Conservation (phyloP, 2,888 invertebrate species). For the Endomychus coccineus region DNA sequence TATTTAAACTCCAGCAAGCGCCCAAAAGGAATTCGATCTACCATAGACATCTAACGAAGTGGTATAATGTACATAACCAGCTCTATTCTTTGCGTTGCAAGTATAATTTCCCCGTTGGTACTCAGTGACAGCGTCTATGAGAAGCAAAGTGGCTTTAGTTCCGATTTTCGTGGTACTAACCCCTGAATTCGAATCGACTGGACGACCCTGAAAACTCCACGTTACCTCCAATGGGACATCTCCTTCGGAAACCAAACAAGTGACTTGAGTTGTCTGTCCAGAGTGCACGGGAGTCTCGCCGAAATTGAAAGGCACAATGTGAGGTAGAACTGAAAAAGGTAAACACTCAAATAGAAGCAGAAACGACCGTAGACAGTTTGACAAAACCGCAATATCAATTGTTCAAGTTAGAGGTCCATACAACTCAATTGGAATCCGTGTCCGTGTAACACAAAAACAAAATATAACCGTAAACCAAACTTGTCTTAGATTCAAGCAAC, state of each 20-base stretch:
- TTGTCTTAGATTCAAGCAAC: too few species aligned
- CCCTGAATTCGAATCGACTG: conserved; percentile 37
- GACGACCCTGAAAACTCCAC: conserved; percentile 48
- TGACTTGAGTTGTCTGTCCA: conserved; percentile 72
- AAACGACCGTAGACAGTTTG: too few species aligned
- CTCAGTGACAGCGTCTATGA: conserved; percentile 39
- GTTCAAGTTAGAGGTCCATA: too few species aligned
- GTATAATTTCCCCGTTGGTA: conserved; percentile 42
- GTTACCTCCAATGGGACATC: conserved; percentile 50
- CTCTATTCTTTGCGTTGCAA: conserved; percentile 40
- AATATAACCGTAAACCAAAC: too few species aligned
- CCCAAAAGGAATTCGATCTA: conserved; percentile 17
- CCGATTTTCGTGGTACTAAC: conserved; percentile 42
- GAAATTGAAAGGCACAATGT: conserved; percentile 74
- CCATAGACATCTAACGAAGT: conserved; percentile 41
- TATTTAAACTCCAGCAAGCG: conserved; percentile 1
- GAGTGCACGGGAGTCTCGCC: conserved; percentile 67
- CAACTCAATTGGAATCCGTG: too few species aligned
- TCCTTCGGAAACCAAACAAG: conserved; percentile 57
- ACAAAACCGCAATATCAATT: too few species aligned
- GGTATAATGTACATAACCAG: conserved; percentile 38
- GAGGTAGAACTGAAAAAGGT: conserved; percentile 71
- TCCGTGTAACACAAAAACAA: too few species aligned
- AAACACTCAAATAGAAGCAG: too few species aligned
- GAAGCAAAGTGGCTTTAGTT: conserved; percentile 40